These are phyloP conservation scores for Montipora capitata DNA, from an alignment of 92 coral and sea anemone species.

Conservation along the genomic window DNA sequence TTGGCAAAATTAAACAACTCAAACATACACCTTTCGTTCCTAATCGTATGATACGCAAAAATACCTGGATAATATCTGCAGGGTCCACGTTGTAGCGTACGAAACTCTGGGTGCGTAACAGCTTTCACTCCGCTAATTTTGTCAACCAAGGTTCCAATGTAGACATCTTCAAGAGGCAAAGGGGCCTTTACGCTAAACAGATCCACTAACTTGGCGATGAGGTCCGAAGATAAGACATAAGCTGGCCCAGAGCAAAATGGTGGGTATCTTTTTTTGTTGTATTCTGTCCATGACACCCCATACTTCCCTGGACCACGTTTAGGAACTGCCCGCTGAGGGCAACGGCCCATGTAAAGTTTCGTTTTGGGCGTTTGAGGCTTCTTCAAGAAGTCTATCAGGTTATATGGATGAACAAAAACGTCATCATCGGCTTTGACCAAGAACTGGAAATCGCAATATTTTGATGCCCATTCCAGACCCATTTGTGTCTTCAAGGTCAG, in stretches of 20 bases:
- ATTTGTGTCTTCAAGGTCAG: constrained; percentile 70
- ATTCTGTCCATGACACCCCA: constrained; percentile 22
- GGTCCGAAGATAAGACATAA: constrained; percentile 57
- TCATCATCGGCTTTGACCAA: constrained; percentile 76
- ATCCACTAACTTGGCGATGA: constrained; percentile 24
- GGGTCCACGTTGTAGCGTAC: background rate
- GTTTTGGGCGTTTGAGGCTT: background rate
- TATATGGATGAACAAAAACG: constrained; percentile 60
- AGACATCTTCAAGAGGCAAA: constrained; percentile 62
- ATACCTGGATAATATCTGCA: background rate
- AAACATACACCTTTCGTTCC: background rate
- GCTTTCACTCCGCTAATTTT: constrained; percentile 3
- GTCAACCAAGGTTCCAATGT: constrained; percentile 26
- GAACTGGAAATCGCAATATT: constrained; percentile 62
- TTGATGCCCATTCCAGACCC: constrained; percentile 82
- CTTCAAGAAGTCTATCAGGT: constrained; percentile 31
- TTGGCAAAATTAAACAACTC: background rate
- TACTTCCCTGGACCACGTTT: constrained; percentile 47
- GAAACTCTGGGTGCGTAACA: background rate
- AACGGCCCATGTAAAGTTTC: constrained; percentile 66
- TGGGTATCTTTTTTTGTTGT: constrained; percentile 31
- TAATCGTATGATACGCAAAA: background rate
- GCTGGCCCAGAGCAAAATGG: constrained; percentile 76
- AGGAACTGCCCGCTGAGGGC: constrained; percentile 22
- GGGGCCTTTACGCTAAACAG: constrained; percentile 38